Percentiles rank a stretch among this genome's conserved stretches.
phyloP scores from a whole-genome alignment of 2,797 vertebrate genomes.

The Eulemur mongoz region DNA sequence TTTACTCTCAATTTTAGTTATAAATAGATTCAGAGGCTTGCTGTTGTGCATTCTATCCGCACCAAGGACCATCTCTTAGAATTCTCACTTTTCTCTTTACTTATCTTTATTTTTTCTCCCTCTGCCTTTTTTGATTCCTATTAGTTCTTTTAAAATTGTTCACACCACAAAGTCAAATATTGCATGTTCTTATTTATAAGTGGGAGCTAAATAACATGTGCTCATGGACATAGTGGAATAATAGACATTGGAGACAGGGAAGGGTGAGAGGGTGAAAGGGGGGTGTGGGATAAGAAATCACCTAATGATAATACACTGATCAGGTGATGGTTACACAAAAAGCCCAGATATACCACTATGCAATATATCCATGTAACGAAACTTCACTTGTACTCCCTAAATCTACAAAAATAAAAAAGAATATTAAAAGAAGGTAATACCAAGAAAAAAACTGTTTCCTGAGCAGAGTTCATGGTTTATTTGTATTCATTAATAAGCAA shows the following conservation, averaged over 20 bases:
- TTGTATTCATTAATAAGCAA: slow-evolving; percentile 8
- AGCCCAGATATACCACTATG: neutral
- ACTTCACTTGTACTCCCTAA: neutral
- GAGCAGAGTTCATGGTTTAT: neutral
- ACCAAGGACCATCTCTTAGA: neutral
- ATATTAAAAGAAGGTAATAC: neutral
- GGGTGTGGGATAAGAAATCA: neutral
- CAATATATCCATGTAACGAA: neutral
- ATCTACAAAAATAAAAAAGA: neutral
- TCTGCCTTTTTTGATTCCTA: neutral
- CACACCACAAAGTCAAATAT: neutral
- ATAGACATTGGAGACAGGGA: neutral
- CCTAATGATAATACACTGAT: neutral
- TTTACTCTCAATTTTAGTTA: neutral
- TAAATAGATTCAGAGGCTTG: neutral
- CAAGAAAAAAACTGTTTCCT: neutral
- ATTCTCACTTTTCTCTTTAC: slow-evolving; percentile 1
- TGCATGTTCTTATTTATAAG: neutral
- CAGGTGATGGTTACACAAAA: neutral
- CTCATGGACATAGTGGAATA: neutral
- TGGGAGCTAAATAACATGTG: neutral
- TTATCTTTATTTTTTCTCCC: neutral
- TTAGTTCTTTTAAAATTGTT: neutral
- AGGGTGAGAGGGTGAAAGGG: neutral
- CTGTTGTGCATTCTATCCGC: neutral